phyloP scores from a whole-genome alignment of 2,113 vertebrate genomes.

The Aythya baeri region DNA sequence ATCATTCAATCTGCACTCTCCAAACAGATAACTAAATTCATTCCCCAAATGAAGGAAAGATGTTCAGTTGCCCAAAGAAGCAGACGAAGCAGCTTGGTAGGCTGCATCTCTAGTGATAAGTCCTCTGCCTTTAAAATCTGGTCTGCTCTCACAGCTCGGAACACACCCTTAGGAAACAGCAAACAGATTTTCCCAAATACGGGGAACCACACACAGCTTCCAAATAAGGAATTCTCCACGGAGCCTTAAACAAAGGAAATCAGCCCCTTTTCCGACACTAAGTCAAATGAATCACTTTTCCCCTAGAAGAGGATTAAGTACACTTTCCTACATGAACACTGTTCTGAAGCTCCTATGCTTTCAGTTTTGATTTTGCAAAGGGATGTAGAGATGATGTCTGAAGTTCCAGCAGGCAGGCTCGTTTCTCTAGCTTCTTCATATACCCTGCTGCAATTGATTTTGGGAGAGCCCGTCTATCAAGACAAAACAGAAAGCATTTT shows the following conservation, averaged over 20 bases:
- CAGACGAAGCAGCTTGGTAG: neutral
- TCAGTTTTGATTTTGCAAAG: constrained; percentile 33
- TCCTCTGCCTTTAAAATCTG: constrained; percentile 23
- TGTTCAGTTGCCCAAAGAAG: neutral
- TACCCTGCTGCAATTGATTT: neutral
- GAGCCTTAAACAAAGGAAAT: constrained; percentile 29
- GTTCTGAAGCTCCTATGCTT: neutral
- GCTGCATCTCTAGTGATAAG: neutral
- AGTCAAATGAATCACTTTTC: neutral
- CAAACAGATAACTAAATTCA: neutral
- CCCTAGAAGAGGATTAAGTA: neutral
- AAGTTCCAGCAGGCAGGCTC: constrained; percentile 1
- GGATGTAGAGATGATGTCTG: neutral
- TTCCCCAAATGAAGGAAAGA: neutral
- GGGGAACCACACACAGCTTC: neutral
- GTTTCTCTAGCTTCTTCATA: constrained; percentile 34
- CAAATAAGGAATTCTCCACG: constrained; percentile 30
- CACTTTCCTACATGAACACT: neutral
- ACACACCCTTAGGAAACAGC: constrained; percentile 43
- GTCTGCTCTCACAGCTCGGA: neutral
- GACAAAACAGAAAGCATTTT: neutral
- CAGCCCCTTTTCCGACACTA: neutral
- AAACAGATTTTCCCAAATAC: constrained; percentile 30
- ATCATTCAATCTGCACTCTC: neutral
- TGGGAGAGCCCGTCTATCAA: neutral